Evolutionary conservation across 2,113 vertebrate species (phyloP), one percentile per base, ranked within the genome.

Genomic region (Semnornis frantzii): DNA sequence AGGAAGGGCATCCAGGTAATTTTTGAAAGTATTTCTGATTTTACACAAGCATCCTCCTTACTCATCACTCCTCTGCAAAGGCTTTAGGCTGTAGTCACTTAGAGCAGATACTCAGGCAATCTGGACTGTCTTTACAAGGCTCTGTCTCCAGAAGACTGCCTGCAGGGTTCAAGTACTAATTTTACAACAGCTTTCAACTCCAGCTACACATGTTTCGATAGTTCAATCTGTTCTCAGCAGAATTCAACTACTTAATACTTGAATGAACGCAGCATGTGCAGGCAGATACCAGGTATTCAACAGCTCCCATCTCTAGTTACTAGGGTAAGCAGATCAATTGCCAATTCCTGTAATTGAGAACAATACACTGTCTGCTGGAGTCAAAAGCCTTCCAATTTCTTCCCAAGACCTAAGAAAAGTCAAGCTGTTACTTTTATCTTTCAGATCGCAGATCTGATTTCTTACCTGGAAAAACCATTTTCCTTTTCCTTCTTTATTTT

Each of bases 381-480:
- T 30, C 46, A 85, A 70, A 19, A 77, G 14, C 3, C 3, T 44
- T 80, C 12, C 33, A 11, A 5, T 42, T 74, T 80, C 84, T 48
- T 85, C 20, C 16, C 50, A 57, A 74, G 46, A 85, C 8, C 16
- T 18, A 62, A 7, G 6, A 52, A 42, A 72, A 74, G 62, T 25
- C 17, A 20, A 91, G 62, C 28, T 72, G 50, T 12, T 78, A 15
- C 23, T 62, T 91, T 50, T 52, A 52, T 52, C 50, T 82, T 82
- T 12, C 20, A 86, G 24, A 70, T 42, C 33, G 48, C 2, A 33
- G 19, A 78, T 16, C 12, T 4, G 5, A 30, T 30, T 63, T 69
- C 97, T 97, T 98, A 99, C 99, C 99, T 99, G 58, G 98, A 98
- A 92, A 98, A 99, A 59, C 99, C 99, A 96, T 99, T 99, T 98